A percentile compares a stretch with the other conserved stretches of the same genome.
Evolutionary conservation across 2,888 invertebrate species (phyloP).

Genomic region (Morpho helenor): DNA sequence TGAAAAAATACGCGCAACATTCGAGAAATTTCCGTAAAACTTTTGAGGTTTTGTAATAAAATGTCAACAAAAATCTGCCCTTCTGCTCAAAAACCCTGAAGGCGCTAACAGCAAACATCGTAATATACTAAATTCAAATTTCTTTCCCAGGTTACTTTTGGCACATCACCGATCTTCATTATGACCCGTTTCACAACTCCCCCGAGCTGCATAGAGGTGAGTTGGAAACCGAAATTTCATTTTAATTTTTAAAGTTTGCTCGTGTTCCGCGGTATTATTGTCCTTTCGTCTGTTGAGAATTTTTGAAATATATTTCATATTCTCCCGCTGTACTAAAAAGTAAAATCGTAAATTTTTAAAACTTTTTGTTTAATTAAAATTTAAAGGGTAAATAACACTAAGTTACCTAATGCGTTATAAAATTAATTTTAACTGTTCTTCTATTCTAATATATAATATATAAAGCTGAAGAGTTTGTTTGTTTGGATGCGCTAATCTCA

Average conservation of each 20-base stretch:
- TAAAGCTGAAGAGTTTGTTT: no score
- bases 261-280: slow-evolving; percentile 25
- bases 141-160: slow-evolving; percentile 93
- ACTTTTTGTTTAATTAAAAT: not conserved
- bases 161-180: slow-evolving; percentile 97
- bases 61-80: no score
- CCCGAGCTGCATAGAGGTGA: slow-evolving; percentile 72
- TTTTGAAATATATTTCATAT: slow-evolving; percentile 5
- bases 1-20: no score
- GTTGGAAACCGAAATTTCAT: slow-evolving; percentile 41
- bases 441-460: no score
- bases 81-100: no score
- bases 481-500: no score
- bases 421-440: no score
- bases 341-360: no score
- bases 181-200: slow-evolving; percentile 85
- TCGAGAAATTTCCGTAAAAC: not conserved
- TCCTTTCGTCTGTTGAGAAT: slow-evolving; percentile 26
- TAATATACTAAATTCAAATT: slow-evolving; percentile 30
- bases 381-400: no score
- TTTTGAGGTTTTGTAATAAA: not conserved
- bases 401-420: no score
- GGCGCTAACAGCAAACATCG: no score
- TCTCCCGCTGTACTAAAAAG: not conserved
- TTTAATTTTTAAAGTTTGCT: slow-evolving; percentile 32